Conservation (phyloP, 2,797 vertebrate species). For the Capromys pilorides region DNA sequence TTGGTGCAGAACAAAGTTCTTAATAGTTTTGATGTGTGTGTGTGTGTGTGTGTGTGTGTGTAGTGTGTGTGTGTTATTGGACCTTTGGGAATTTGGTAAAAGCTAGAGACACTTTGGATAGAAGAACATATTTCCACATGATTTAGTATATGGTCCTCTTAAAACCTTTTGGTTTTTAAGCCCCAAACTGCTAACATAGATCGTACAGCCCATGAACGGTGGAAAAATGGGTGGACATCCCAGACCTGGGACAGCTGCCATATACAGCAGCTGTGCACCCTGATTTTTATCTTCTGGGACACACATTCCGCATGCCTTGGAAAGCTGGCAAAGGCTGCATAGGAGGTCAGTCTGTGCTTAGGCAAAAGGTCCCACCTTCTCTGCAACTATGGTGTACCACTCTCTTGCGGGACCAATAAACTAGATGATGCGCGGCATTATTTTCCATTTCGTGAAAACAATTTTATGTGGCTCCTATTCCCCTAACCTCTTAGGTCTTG, state of each 20-base stretch:
- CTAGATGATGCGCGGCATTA: neutral
- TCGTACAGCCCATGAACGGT: neutral
- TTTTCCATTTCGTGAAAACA: neutral
- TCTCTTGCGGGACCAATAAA: neutral
- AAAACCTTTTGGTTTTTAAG: neutral
- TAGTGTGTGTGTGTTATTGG: neutral
- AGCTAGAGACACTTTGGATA: neutral
- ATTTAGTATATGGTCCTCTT: neutral
- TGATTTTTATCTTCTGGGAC: neutral
- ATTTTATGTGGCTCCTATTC: neutral
- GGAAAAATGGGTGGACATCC: neutral
- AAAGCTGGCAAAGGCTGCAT: fast-evolving
- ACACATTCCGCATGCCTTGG: fast-evolving
- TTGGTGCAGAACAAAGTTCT: constrained; percentile 18
- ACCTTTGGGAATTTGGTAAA: neutral
- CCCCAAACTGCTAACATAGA: neutral
- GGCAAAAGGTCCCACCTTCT: neutral
- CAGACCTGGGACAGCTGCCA: neutral
- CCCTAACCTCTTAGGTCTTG: neutral
- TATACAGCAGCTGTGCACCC: fast-evolving
- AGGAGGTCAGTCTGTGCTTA: neutral
- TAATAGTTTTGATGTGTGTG: neutral
- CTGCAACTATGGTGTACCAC: neutral
- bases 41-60: neutral
- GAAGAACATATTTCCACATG: neutral